phyloP scores from a whole-genome alignment of 2,113 vertebrate species.

The Sebastes fasciatus region DNA sequence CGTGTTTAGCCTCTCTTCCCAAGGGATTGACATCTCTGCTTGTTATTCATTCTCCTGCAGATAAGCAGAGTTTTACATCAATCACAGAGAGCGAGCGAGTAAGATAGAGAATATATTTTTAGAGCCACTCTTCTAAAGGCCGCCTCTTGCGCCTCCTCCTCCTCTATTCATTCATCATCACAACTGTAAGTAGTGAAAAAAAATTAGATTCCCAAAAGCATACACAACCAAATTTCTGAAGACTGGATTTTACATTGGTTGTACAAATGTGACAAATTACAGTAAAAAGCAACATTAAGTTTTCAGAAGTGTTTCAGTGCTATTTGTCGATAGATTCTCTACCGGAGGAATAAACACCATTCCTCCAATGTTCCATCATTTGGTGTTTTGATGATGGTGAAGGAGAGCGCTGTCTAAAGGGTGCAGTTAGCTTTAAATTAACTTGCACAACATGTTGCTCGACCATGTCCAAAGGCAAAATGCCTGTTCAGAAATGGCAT shows the following conservation, averaged over 20 bases:
- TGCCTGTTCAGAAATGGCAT: background rate
- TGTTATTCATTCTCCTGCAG: background rate
- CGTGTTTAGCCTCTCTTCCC: background rate
- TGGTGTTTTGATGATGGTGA: background rate
- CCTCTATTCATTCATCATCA: slow-evolving; percentile 15
- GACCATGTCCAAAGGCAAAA: background rate
- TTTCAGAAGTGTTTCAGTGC: background rate
- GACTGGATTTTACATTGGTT: slow-evolving; percentile 5
- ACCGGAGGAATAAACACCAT: too few relatives aligned
- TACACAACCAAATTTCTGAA: background rate
- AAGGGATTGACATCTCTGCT: background rate
- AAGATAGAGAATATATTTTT: slow-evolving; percentile 45
- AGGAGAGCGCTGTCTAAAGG: background rate
- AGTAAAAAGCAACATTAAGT: background rate
- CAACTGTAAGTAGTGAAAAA: slow-evolving; percentile 8
- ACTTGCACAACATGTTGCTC: background rate
- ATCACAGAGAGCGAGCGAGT: slow-evolving; percentile 7
- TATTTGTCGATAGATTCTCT: background rate
- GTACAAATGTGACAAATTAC: slow-evolving; percentile 2
- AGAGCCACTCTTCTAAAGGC: slow-evolving; percentile 26
- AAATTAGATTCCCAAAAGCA: slow-evolving; percentile 12
- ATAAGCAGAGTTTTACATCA: slow-evolving; percentile 21
- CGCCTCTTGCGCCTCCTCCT: slow-evolving; percentile 8
- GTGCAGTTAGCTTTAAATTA: background rate
- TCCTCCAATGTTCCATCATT: background rate